A percentile compares a stretch with the other conserved stretches of the same genome.
Evolutionary conservation across 2,113 vertebrate genomes (phyloP).

Genomic region (Chitala chitala): DNA sequence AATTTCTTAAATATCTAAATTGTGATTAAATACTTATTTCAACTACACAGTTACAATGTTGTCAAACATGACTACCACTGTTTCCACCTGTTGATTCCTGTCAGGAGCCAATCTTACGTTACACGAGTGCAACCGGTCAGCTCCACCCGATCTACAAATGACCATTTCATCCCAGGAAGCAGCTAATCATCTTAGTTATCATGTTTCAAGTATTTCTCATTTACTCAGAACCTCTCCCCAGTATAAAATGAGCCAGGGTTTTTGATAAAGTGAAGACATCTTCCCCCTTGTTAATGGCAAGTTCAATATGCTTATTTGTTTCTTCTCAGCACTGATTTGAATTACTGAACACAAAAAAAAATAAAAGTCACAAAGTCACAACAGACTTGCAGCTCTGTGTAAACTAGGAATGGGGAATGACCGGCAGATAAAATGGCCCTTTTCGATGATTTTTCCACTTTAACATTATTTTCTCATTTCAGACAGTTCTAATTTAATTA

Average conservation of each 20-base stretch:
- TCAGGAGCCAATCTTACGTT: too few species aligned
- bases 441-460: too few species aligned
- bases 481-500: too few species aligned
- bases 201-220: background rate
- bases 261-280: background rate
- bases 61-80: background rate
- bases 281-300: background rate
- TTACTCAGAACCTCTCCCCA: background rate
- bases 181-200: background rate
- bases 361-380: too few species aligned
- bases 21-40: conserved; percentile 1
- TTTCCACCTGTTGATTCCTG: too few species aligned
- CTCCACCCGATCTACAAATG: background rate
- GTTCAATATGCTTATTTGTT: too few species aligned
- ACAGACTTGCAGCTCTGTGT: too few species aligned
- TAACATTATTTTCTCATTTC: too few species aligned
- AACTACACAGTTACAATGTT: conserved; percentile 8
- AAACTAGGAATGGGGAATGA: too few species aligned
- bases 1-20: background rate
- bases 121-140: background rate
- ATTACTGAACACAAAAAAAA: too few species aligned
- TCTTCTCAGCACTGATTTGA: too few species aligned
- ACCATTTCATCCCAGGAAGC: background rate
- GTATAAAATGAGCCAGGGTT: background rate
- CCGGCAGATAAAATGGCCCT: too few species aligned